Percentiles rank a stretch among this genome's conserved stretches.
phyloP scores from a whole-genome alignment of 92 coral and sea anemone species.

The Desmophyllum pertusum region DNA sequence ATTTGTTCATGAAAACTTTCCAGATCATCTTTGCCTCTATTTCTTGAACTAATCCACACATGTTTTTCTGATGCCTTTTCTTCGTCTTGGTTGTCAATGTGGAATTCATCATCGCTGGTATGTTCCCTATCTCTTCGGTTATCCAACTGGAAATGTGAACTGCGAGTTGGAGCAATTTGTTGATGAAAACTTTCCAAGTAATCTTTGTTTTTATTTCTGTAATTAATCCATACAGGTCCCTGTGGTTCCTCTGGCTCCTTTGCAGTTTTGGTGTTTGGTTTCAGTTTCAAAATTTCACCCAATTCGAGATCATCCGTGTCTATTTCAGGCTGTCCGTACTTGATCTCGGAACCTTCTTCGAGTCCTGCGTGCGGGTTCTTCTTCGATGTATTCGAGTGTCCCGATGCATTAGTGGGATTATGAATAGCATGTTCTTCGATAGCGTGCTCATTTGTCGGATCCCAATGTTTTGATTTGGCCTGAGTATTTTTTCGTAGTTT shows the following conservation, averaged over 20 bases:
- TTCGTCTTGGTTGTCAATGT: background rate
- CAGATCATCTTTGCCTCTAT: background rate
- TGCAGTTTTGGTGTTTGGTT: background rate
- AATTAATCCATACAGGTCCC: background rate
- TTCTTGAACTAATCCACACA: background rate
- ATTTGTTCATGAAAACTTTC: background rate
- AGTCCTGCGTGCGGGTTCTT: background rate
- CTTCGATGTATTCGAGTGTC: background rate
- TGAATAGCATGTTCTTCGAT: constrained; percentile 31
- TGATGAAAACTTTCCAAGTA: background rate
- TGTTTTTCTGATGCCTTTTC: too few relatives aligned
- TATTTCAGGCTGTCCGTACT: constrained; percentile 20
- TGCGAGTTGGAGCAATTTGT: background rate
- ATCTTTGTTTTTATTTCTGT: background rate
- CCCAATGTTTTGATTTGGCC: background rate
- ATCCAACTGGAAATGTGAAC: background rate
- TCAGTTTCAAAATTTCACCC: background rate
- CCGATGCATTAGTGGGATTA: background rate
- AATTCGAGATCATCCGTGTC: constrained; percentile 11
- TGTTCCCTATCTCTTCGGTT: background rate
- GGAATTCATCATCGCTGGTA: background rate
- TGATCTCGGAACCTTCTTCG: constrained; percentile 10
- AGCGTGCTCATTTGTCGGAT: constrained; percentile 11
- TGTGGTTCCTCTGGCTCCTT: background rate
- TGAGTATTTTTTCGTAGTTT: background rate